Evolutionary conservation across 1,140 invertebrate species (phyloP), one percentile per base, ranked within the genome.

Genomic region (Pomacea maculata): DNA sequence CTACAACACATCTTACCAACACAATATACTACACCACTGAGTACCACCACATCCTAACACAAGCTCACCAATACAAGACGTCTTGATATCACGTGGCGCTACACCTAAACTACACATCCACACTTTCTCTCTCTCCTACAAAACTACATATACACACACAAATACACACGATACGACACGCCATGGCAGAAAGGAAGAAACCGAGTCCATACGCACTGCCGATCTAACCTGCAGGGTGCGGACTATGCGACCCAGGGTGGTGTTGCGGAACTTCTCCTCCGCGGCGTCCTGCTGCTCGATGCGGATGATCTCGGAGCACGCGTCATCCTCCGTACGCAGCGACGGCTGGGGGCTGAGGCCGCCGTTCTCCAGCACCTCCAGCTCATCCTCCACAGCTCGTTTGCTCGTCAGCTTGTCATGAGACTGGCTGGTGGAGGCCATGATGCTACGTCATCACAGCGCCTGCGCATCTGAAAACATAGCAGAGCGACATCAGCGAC

Each of bases 291-390:
- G 80, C 71, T 89, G 85, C 81, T 90, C 89, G 57, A 90, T 89
- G n/a, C 88, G 86, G 14, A 90, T 84, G 54, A 90, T 90, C 81
- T 90, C 89, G 11, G 89, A 90, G 68, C 87, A 89, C 12, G 86
- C 85, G 80, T 90, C 89, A 68, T 89, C 88, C 8, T 89, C 88
- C 14, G 87, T 87, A 45, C 84, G 80, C 0, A 87, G 80, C 11
- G 88, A 90, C 15, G 85, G 81, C 74, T 87, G 87, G 0, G 88
- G 88, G 82, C 88, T 89, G 17, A 89, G 77, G n/a, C 86, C 88
- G 14, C 89, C 89, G 85, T 90, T 90, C 81, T 90, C 89, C 63
- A 90, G 83, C 10, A 88, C 83, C 29, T 90, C 89, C 64, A 88
- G 78, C 14, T 89, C 88, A 11, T 87, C 87, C 19, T 87, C 86